Evolutionary conservation across 2,888 invertebrate genomes (phyloP).

Genomic region (Clepsis dumicolana): DNA sequence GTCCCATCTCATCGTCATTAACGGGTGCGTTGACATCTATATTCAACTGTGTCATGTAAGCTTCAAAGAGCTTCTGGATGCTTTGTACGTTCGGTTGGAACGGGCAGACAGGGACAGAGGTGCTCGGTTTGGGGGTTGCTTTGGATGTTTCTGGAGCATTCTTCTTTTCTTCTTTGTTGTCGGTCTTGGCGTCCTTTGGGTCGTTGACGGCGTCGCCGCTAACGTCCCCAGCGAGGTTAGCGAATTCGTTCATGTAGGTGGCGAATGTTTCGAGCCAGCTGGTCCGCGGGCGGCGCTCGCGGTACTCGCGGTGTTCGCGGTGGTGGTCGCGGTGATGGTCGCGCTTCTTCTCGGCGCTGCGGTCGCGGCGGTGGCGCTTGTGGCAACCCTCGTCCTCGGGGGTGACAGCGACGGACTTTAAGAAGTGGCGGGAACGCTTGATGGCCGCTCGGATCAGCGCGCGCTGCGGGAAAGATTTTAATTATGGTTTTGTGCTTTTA

Average conservation of each 20-base stretch:
- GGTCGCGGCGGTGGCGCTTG: conserved; percentile 56
- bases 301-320: conserved; percentile 51
- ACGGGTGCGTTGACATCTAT: not conserved
- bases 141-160: conserved; percentile 42
- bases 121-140: conserved; percentile 30
- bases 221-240: conserved; percentile 79
- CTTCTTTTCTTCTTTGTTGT: conserved; percentile 46
- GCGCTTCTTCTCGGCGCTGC: conserved; percentile 31
- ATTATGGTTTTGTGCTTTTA: not conserved
- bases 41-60: conserved; percentile 42
- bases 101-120: conserved; percentile 43
- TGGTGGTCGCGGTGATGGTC: conserved; percentile 48
- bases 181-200: conserved; percentile 45
- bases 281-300: conserved; percentile 55
- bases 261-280: conserved; percentile 82
- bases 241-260: conserved; percentile 84
- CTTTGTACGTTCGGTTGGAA: conserved; percentile 47
- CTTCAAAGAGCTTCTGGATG: conserved; percentile 51
- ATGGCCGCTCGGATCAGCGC: conserved; percentile 68
- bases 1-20: conserved; percentile 60
- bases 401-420: conserved; percentile 52
- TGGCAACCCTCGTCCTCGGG: conserved; percentile 47
- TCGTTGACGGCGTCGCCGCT: conserved; percentile 52
- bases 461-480: conserved; percentile 56
- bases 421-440: conserved; percentile 72